phyloP scores from a whole-genome alignment of 2,113 vertebrate genomes.

The Otis tarda region DNA sequence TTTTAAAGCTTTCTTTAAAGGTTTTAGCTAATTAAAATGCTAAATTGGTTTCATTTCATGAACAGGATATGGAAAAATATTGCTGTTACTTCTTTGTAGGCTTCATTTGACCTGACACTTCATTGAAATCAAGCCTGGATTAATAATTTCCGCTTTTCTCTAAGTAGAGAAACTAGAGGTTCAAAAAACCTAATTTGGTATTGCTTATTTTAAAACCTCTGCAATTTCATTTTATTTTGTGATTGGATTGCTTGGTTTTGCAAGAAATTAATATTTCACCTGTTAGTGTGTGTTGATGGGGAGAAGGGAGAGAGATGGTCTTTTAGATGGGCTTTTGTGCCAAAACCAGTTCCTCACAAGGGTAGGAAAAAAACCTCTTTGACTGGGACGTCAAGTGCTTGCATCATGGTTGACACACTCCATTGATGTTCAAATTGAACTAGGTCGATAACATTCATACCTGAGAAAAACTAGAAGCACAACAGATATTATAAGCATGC shows the following conservation, averaged over 20 bases:
- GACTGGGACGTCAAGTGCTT: background rate
- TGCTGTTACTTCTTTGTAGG: background rate
- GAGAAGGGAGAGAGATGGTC: too few relatives aligned
- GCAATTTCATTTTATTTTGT: background rate
- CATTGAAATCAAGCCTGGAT: background rate
- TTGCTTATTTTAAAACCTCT: background rate
- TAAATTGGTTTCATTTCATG: background rate
- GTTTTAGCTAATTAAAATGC: slow-evolving; percentile 2
- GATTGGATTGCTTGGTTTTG: background rate
- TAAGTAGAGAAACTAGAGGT: background rate
- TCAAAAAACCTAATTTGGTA: background rate
- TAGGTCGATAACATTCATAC: background rate
- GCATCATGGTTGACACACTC: background rate
- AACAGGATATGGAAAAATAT: background rate
- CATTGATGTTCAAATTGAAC: background rate
- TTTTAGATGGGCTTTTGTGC: background rate
- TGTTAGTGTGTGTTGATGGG: background rate
- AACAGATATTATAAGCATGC: background rate
- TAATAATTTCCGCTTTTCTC: background rate
- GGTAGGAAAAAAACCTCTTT: background rate
- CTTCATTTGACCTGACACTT: background rate
- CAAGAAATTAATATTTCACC: background rate
- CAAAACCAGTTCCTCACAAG: background rate
- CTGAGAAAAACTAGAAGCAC: background rate
- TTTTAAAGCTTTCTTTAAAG: slow-evolving; percentile 2